These are phyloP conservation scores for Pseudomugil gertrudae DNA, from an alignment of 2,797 vertebrate genomes.

Conservation along the genomic window DNA sequence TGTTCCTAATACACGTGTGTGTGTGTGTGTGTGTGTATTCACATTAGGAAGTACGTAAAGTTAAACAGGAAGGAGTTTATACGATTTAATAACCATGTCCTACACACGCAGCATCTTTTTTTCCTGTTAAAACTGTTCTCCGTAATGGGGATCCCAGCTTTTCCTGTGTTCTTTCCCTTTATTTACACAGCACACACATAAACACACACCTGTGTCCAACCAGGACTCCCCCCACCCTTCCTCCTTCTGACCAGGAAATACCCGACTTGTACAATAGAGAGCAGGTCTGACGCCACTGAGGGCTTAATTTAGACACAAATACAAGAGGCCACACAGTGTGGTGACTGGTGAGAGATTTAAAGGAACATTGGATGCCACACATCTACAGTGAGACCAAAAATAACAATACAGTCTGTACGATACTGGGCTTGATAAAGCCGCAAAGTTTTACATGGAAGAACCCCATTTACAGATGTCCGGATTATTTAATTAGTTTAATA, in stretches of 20 bases:
- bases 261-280: constrained; percentile 60
- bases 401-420: neutral
- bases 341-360: neutral
- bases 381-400: neutral
- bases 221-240: constrained; percentile 47
- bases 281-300: constrained; percentile 56
- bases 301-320: constrained; percentile 50
- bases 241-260: constrained; percentile 76
- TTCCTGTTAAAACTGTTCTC: neutral
- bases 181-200: constrained; percentile 32
- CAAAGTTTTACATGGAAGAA: neutral
- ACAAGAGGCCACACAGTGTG: constrained; percentile 5
- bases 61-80: too few relatives aligned
- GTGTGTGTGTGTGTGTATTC: too few relatives aligned
- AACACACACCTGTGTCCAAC: constrained; percentile 55
- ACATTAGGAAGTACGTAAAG: too few relatives aligned
- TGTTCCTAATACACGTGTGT: neutral
- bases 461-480: too few relatives aligned
- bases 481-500: too few relatives aligned
- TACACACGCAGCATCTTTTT: neutral
- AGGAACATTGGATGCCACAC: neutral
- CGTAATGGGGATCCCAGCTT: constrained; percentile 15
- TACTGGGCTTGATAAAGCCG: neutral
- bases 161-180: constrained; percentile 53
- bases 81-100: too few relatives aligned